phyloP scores from a whole-genome alignment of 2,113 vertebrate species.

The Centrocercus urophasianus region DNA sequence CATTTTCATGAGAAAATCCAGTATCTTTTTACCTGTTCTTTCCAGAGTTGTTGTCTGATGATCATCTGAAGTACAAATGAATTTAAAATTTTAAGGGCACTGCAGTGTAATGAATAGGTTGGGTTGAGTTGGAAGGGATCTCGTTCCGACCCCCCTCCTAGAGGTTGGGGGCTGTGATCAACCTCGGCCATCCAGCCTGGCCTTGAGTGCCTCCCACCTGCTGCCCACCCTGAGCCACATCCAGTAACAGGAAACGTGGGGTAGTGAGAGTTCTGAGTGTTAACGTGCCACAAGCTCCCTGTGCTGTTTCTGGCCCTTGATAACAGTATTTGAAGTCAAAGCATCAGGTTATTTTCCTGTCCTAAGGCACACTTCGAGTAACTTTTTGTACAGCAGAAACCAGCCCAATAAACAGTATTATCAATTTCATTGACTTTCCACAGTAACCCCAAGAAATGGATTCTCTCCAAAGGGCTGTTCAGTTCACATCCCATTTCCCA shows the following conservation, averaged over 20 bases:
- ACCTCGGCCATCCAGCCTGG: no score
- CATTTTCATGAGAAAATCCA: neutral
- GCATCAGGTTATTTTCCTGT: neutral
- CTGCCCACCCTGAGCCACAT: rapidly evolving
- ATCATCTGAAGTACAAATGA: neutral
- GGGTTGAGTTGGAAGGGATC: no score
- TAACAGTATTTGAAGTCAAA: neutral
- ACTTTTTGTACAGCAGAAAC: neutral
- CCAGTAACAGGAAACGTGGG: rapidly evolving
- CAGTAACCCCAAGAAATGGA: neutral
- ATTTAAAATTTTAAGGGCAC: neutral
- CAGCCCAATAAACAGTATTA: neutral
- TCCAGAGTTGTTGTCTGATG: neutral
- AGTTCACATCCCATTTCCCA: neutral
- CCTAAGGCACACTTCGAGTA: neutral
- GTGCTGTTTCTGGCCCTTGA: rapidly evolving
- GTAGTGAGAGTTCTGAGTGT: neutral
- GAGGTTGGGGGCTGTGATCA: no score
- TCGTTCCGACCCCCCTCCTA: no score
- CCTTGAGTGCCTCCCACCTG: neutral
- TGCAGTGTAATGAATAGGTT: no score
- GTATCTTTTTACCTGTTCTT: neutral
- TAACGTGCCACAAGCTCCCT: rapidly evolving
- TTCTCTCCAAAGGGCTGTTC: neutral
- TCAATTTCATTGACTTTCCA: neutral